Base-by-base conservation (phyloP, 2,888 invertebrate genomes). In the Yponomeuta cagnagella region DNA sequence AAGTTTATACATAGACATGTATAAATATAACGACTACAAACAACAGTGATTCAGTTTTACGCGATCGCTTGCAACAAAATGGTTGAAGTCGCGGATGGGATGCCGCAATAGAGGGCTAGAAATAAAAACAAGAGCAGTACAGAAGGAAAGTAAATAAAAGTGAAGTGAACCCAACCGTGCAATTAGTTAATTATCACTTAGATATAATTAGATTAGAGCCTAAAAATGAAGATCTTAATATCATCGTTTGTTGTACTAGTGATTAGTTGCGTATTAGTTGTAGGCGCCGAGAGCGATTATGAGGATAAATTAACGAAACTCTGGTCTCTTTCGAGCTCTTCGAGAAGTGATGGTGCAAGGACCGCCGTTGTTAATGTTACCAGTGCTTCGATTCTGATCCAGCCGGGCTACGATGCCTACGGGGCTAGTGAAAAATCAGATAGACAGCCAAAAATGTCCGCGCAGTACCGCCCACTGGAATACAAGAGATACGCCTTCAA, bases 11-110 rank as follows among this genome's bases (percentile, higher is more conserved):
- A 77, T 76, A 87, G 88, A 87, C 88, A 84, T 89, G 89, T 92
- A 92, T 91, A 92, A 88, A 92, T 91, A 90, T 88, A 89, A 84
- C 88, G 85, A 78, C 81, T 77, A 73, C 73, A 80, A 83, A 82
- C 86, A 79, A 86, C 77, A 82, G 85, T 84, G 86, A 89, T 86
- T 90, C 92, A 92, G 92, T 92, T 88, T 86, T 85, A 80, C 89
- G 87, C 89, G 88, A 88, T 83, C 88, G 86, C 87, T 90, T 85
- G 90, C 78, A 79, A 86, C 87, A 90, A 88, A 90, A 91, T 90
- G 87, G 82, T 88, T 88, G 84, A 79, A 78, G 77, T 75, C 77
- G 80, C 80, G 81, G 79, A 82, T 78, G 80, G 79, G 81, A 78
- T 82, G 77, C 77, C 77, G 63, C 63, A 70, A 70, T 64, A 70